phyloP scores from a whole-genome alignment of 2,888 invertebrate species.

The Syrphus vitripennis region DNA sequence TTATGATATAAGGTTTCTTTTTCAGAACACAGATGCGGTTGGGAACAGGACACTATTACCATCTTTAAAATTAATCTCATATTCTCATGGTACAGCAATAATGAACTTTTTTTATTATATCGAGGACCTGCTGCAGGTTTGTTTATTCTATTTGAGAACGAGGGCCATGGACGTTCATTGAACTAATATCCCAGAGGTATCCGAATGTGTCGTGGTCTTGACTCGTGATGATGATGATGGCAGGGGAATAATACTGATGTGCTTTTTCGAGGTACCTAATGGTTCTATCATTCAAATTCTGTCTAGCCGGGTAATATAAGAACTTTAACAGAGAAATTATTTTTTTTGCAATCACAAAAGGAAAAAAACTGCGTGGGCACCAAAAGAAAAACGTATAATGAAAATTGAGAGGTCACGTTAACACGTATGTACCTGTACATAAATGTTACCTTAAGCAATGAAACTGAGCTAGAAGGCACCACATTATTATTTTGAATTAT shows the following conservation, averaged over 20 bases:
- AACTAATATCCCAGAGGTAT: conserved; percentile 9
- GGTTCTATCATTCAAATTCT: neutral
- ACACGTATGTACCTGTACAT: too few relatives aligned
- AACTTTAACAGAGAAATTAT: neutral
- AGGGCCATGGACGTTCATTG: conserved; percentile 2
- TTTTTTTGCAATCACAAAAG: neutral
- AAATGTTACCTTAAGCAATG: too few relatives aligned
- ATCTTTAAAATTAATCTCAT: conserved; percentile 8
- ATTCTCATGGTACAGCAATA: neutral
- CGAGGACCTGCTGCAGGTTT: neutral
- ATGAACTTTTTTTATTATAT: conserved; percentile 43
- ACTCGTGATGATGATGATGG: neutral
- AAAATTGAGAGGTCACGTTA: conserved; percentile 27
- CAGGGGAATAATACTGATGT: neutral
- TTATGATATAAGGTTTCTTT: neutral
- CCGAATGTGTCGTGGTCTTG: neutral
- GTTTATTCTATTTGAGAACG: neutral
- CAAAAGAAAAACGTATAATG: neutral
- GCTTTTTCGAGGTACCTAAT: neutral
- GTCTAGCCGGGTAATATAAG: conserved; percentile 24
- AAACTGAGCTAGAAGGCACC: too few relatives aligned
- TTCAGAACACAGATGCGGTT: neutral
- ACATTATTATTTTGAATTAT: too few relatives aligned
- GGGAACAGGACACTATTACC: conserved; percentile 17
- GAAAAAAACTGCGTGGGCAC: neutral